Conservation (phyloP, 2,888 invertebrate genomes). For the Myathropa florea region DNA sequence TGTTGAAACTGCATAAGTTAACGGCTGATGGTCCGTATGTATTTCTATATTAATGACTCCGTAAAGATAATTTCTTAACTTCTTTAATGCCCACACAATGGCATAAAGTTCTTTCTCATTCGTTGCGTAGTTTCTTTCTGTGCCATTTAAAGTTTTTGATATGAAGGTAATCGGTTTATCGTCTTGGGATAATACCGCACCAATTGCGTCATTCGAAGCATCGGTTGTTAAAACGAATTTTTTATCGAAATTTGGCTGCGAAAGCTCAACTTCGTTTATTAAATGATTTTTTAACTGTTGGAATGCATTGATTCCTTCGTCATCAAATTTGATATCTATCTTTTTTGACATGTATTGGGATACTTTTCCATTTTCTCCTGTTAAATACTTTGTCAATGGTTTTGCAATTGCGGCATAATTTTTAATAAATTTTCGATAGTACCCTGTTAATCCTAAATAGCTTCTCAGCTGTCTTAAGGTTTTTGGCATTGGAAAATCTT, state of each 20-base stretch:
- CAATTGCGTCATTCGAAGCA: too few relatives aligned
- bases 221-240: too few relatives aligned
- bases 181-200: conserved; percentile 69
- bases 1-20: conserved; percentile 53
- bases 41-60: conserved; percentile 72
- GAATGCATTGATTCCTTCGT: conserved; percentile 37
- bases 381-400: too few relatives aligned
- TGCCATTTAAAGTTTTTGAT: conserved; percentile 73
- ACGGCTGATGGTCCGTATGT: conserved; percentile 62
- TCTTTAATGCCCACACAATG: conserved; percentile 76
- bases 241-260: too few relatives aligned
- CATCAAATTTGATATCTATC: too few relatives aligned
- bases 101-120: conserved; percentile 77
- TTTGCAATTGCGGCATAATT: too few relatives aligned
- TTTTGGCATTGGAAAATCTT: too few relatives aligned
- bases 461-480: too few relatives aligned
- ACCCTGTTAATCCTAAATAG: too few relatives aligned
- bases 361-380: too few relatives aligned
- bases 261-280: conserved; percentile 6
- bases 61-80: conserved; percentile 77
- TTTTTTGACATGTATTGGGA: too few relatives aligned
- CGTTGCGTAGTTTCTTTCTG: conserved; percentile 73
- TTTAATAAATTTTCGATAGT: too few relatives aligned
- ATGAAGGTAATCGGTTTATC: conserved; percentile 74
- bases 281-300: conserved; percentile 33